Base-by-base conservation (phyloP, 92 coral and sea anemone genomes). In the Anthopleura xanthogrammica region DNA sequence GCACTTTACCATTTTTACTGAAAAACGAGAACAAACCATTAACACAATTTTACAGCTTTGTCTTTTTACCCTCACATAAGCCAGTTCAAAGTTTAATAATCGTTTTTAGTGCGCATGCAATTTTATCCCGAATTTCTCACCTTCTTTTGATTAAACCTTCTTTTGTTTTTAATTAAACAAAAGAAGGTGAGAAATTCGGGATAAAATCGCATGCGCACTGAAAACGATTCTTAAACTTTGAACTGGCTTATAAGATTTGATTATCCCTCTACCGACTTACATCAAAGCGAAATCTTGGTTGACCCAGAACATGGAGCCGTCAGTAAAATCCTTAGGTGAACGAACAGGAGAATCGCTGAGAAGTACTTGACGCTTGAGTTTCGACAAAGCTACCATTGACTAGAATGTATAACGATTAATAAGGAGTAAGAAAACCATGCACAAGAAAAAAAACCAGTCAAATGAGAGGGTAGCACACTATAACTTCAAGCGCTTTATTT, bases 1-100 rank as follows among this genome's bases (percentile, higher is more conserved):
- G 98, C 0, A 95, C 77, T 80, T 94, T 95, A 62, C 98, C 92
- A 76, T 95, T 95, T 90, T 95, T 95, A 68, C 98, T 95, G 78
- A n/a, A 62, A 78, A 83, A 50, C 46, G 73, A 29, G 36, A 23
- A 77, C 14, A 66, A 42, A 14, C 81, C 29, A 3, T 56, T 68
- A 22, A 7, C 9, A 7, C 36, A 19, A 46, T 2, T 46, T 3
- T 0, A 46, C 5, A 5, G 50, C 50, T 46, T 46, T 9, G 50
- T 46, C 50, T 46, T 46, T 46, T 46, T 24, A 19, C 8, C 17
- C 70, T 60, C 68, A 60, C 68, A 12, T 23, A 60, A 0, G 68
- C 2, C 36, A 29, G 0, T 29, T 29, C 36, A 29, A 29, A 29
- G 36, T 1, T 29, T 29, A 29, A 29, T 29, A 29, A 29, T 29